Evolutionary conservation across 2,797 vertebrate genomes (phyloP).

Genomic region (Lerista edwardsae): DNA sequence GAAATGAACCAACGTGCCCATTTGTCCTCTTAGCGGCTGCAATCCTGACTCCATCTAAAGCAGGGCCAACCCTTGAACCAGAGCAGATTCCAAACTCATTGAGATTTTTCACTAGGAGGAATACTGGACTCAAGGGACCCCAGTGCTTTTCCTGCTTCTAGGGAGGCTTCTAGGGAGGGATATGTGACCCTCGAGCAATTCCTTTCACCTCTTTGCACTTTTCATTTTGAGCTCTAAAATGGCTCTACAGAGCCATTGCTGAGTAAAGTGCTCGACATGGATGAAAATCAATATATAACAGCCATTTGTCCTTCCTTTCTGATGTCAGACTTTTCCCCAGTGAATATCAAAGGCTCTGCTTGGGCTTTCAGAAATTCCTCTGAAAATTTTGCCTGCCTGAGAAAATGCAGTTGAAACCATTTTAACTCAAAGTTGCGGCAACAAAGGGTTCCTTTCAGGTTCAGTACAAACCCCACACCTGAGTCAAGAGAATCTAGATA

Average conservation of each 20-base stretch:
- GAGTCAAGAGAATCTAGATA: neutral
- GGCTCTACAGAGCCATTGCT: slow-evolving; percentile 2
- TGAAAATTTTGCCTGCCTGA: neutral
- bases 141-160: neutral
- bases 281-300: slow-evolving; percentile 33
- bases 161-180: neutral
- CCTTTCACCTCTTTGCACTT: slow-evolving; percentile 7
- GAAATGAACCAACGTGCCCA: neutral
- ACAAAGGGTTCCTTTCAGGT: neutral
- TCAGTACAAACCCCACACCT: neutral
- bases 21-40: neutral
- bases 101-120: neutral
- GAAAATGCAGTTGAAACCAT: neutral
- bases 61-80: no score
- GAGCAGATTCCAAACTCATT: neutral
- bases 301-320: slow-evolving; percentile 1
- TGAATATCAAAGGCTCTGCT: neutral
- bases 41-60: neutral
- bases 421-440: neutral
- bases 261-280: slow-evolving; percentile 2
- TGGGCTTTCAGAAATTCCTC: neutral
- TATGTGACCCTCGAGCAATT: slow-evolving; percentile 2
- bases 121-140: neutral
- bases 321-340: neutral
- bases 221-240: slow-evolving; percentile 28